Conservation (phyloP, 2,888 invertebrate genomes). For the Rhabditoides inermis region DNA sequence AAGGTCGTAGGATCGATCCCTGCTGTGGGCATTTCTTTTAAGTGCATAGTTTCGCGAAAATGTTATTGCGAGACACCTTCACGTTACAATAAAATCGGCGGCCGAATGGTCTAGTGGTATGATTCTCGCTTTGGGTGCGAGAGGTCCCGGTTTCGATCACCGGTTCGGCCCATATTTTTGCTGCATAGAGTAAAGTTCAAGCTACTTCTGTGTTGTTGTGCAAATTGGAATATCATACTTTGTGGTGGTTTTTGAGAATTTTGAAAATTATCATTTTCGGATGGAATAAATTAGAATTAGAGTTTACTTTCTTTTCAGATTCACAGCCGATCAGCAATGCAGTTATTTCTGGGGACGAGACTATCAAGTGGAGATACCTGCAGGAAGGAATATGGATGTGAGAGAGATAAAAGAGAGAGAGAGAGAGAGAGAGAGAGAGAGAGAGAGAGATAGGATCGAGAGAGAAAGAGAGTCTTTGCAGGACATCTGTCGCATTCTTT, state of each 20-base stretch:
- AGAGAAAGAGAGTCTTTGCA: constrained; percentile 10
- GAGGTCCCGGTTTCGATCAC: constrained; percentile 52
- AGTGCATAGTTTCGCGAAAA: too few species aligned
- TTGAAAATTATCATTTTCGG: too few species aligned
- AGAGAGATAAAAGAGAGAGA: constrained; percentile 2
- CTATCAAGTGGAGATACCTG: constrained; percentile 49
- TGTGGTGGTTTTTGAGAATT: too few species aligned
- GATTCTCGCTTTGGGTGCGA: constrained; percentile 53
- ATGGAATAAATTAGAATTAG: too few species aligned
- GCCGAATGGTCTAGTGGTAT: constrained; percentile 51
- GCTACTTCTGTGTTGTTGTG: too few species aligned
- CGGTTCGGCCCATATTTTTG: constrained; percentile 24
- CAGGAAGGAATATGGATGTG: constrained; percentile 40
- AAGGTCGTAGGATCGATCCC: too few species aligned
- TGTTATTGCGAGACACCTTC: too few species aligned
- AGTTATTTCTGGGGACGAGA: constrained; percentile 52
- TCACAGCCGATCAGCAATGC: constrained; percentile 52
- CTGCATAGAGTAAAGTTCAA: too few species aligned
- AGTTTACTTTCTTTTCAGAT: constrained; percentile 16
- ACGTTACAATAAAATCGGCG: too few species aligned
- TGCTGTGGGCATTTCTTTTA: too few species aligned
- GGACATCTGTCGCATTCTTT: constrained; percentile 50
- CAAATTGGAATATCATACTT: too few species aligned
- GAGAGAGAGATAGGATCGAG: neutral
- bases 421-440: neutral